Conservation (phyloP, 2,113 vertebrate genomes). For the Gallinago media region DNA sequence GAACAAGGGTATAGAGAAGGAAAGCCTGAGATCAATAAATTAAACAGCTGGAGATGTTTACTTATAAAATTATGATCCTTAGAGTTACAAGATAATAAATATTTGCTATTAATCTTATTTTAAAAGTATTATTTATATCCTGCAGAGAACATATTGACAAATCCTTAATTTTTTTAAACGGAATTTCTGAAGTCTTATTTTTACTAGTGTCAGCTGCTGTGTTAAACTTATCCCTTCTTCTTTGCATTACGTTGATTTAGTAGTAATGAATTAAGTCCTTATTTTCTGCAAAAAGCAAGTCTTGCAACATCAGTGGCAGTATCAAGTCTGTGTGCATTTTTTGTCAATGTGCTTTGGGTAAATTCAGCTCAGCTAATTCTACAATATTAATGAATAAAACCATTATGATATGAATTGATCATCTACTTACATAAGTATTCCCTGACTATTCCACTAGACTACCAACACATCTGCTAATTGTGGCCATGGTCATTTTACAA, state of each 20-base stretch:
- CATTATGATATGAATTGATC: background rate
- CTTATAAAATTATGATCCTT: background rate
- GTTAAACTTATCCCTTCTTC: background rate
- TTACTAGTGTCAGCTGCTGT: background rate
- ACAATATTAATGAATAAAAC: background rate
- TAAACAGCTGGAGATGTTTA: background rate
- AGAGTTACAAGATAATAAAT: background rate
- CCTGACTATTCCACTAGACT: background rate
- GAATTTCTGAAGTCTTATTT: background rate
- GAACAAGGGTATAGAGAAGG: rapidly evolving
- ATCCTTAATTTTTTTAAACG: background rate
- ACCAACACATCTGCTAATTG: background rate
- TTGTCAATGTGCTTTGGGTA: background rate
- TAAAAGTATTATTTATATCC: background rate
- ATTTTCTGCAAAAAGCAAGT: background rate
- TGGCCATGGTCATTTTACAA: background rate
- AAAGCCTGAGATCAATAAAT: background rate
- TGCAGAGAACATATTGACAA: background rate
- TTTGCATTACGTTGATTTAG: background rate
- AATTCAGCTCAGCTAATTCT: background rate
- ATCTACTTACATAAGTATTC: background rate
- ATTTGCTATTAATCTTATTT: background rate
- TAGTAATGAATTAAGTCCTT: background rate
- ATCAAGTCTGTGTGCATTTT: background rate
- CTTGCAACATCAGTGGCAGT: background rate